Conservation (phyloP, 2,113 vertebrate species). For the Axis porcinus region DNA sequence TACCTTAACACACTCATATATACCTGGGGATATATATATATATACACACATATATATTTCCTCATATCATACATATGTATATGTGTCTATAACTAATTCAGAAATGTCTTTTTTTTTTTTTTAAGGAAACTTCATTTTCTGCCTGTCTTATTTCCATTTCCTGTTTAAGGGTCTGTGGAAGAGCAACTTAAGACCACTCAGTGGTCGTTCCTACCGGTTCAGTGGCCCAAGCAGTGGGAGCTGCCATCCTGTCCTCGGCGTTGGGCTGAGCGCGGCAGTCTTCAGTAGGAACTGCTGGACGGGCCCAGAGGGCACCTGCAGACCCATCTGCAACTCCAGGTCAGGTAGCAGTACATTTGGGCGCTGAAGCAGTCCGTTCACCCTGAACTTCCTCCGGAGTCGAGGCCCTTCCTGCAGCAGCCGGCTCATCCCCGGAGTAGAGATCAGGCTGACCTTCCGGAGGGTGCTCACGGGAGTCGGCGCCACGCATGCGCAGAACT, state of each 20-base stretch:
- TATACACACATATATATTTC: neutral
- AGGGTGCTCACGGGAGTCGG: accelerated
- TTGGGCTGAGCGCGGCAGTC: neutral
- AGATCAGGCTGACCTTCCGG: too few species aligned
- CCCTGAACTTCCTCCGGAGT: neutral
- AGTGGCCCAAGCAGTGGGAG: too few species aligned
- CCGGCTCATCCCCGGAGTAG: too few species aligned
- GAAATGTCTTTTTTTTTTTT: neutral
- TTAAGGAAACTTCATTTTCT: neutral
- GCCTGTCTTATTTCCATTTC: neutral
- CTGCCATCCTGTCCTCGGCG: accelerated
- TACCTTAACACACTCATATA: neutral
- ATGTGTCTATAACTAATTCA: neutral
- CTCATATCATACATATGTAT: neutral
- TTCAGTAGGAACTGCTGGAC: neutral
- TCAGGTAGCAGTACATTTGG: neutral
- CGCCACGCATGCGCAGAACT: neutral
- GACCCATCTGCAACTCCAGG: neutral
- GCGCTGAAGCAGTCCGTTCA: neutral
- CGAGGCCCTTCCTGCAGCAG: too few species aligned
- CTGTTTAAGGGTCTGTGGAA: neutral
- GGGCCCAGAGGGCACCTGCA: neutral
- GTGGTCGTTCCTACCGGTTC: neutral
- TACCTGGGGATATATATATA: neutral
- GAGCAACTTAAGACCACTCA: neutral